Conservation (phyloP, 2,113 vertebrate genomes). For the Tretioscincus oriximinensis region DNA sequence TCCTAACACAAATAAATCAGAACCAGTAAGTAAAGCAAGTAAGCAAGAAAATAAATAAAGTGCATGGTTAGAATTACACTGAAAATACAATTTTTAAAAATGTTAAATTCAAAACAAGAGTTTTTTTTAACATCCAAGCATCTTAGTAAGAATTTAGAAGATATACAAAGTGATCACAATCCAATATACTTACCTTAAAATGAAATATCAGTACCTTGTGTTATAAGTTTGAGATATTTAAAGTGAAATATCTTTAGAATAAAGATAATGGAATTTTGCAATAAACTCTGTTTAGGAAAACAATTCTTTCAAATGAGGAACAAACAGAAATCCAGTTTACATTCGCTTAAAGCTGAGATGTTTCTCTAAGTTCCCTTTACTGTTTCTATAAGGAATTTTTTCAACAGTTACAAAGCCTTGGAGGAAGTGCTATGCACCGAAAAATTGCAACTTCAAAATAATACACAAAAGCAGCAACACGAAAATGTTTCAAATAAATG, state of each 20-base stretch:
- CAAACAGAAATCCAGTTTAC: background rate
- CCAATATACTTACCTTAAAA: background rate
- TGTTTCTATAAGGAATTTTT: background rate
- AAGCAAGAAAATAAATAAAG: background rate
- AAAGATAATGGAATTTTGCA: background rate
- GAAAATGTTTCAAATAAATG: conserved; percentile 58
- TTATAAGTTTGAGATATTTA: background rate
- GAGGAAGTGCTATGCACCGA: conserved; percentile 40
- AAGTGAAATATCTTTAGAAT: background rate
- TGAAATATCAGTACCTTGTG: conserved; percentile 18
- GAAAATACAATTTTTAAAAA: background rate
- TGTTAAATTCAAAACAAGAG: background rate
- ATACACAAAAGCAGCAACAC: conserved; percentile 46
- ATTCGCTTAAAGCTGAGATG: conserved; percentile 5
- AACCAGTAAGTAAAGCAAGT: background rate
- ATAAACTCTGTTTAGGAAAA: background rate
- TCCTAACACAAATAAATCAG: background rate
- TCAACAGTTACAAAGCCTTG: background rate
- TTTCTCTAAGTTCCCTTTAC: background rate
- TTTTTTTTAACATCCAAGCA: background rate
- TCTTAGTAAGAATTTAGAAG: conserved; percentile 26
- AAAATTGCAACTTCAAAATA: conserved; percentile 59
- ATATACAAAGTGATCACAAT: background rate
- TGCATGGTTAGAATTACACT: background rate
- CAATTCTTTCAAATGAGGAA: background rate